These are phyloP conservation scores for Pogonomyrmex californicus DNA, from an alignment of 1,140 invertebrate species.

Conservation along the genomic window DNA sequence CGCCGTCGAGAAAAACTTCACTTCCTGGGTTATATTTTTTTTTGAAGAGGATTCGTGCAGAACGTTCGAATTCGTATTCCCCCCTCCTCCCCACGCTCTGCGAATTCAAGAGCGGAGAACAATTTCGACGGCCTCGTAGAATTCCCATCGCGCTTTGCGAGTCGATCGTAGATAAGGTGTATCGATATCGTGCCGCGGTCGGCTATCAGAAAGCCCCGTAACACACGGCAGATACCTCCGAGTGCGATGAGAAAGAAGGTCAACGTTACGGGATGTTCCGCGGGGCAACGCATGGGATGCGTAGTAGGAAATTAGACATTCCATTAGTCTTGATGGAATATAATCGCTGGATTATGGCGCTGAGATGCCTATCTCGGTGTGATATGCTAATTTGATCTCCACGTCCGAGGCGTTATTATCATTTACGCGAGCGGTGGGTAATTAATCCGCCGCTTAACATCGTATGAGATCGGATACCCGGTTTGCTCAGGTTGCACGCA, in stretches of 20 bases:
- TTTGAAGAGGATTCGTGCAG: neutral
- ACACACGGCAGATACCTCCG: neutral
- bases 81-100: neutral
- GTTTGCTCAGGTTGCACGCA: neutral
- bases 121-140: neutral
- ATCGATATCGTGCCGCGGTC: constrained; percentile 1
- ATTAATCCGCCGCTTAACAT: constrained; percentile 36
- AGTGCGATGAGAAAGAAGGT: constrained; percentile 40
- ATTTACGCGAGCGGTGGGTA: constrained; percentile 21
- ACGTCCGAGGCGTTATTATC: constrained; percentile 17
- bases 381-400: constrained; percentile 46
- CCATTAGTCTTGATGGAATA: constrained; percentile 19
- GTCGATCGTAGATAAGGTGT: constrained; percentile 15
- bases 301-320: neutral
- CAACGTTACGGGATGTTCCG: constrained; percentile 29
- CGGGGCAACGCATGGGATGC: too few relatives aligned
- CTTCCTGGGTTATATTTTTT: neutral
- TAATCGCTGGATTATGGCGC: constrained; percentile 42
- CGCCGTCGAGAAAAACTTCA: neutral
- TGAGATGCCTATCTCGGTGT: constrained; percentile 19
- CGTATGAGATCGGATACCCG: neutral
- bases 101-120: neutral
- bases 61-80: too few relatives aligned
- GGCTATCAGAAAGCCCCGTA: neutral
- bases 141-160: neutral